Percentiles rank a stretch among this genome's conserved stretches.
Evolutionary conservation across 2,888 invertebrate species (phyloP).

Genomic region (Papilio demoleus): DNA sequence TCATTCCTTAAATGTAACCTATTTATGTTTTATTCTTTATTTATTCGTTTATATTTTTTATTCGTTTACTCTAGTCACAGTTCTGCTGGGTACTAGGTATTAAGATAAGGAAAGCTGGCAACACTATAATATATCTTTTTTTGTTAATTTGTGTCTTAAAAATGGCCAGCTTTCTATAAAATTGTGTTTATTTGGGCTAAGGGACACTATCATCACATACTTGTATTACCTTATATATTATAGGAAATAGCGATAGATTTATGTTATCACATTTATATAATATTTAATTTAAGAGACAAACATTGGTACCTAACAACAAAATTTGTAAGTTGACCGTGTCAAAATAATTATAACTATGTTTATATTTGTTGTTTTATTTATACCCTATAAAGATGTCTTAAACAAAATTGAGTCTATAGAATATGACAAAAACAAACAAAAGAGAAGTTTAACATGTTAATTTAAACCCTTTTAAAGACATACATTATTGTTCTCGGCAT

Average conservation of each 20-base stretch:
- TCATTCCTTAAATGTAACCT: slow-evolving; percentile 38
- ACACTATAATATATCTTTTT: not conserved
- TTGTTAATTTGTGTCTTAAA: not conserved
- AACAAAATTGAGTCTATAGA: too few relatives aligned
- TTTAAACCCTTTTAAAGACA: too few relatives aligned
- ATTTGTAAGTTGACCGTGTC: slow-evolving; percentile 78
- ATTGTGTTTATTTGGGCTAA: slow-evolving; percentile 50
- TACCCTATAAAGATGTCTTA: not conserved
- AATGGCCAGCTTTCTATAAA: slow-evolving; percentile 20
- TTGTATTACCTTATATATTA: slow-evolving; percentile 16
- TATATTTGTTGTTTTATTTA: slow-evolving; percentile 72
- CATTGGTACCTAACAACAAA: slow-evolving; percentile 63
- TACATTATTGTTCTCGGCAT: too few relatives aligned
- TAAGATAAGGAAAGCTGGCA: slow-evolving; percentile 44
- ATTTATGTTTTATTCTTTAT: slow-evolving; percentile 36
- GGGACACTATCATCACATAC: slow-evolving; percentile 48
- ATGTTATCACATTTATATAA: slow-evolving; percentile 38
- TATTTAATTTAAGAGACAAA: slow-evolving; percentile 48
- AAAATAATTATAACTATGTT: slow-evolving; percentile 80
- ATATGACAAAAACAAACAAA: too few relatives aligned
- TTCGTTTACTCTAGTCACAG: slow-evolving; percentile 75
- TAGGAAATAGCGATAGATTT: slow-evolving; percentile 20
- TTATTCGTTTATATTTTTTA: slow-evolving; percentile 52
- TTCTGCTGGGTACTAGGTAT: slow-evolving; percentile 70
- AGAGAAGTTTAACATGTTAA: too few relatives aligned